Evolutionary conservation across 1,140 invertebrate species (phyloP), one percentile per base, ranked within the genome.

Genomic region (Macrosteles quadrilineatus): DNA sequence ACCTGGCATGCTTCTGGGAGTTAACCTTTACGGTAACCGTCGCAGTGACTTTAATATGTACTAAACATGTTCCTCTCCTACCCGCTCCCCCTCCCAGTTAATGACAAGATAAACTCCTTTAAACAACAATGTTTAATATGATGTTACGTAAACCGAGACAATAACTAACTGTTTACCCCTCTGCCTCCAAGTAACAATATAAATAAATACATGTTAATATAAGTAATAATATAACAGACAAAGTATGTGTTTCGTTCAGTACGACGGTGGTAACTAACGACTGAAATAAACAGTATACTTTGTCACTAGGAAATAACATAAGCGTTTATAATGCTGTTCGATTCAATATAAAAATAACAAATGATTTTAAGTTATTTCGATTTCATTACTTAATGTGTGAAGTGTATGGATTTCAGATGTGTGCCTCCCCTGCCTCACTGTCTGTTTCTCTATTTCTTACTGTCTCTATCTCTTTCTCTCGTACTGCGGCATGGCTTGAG

Each of bases 111-210:
- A 66, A 66, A 66, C 29, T 11, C 32, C 36, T 64, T 23, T 45
- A 66, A 66, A 66, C 32, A 66, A 64, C 12, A 66, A 45, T 29
- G 21, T 50, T 11, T 19, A 50, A 50, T 50, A 59, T 59, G 6
- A 29, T 6, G 21, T 6, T 2, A 25, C 55, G 55, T 59, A 59
- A 59, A 59, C 55, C 55, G 55, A 36, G 30, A 31, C 23, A 64
- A 62, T 55, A 67, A 72, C 47, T 59, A 67, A 45, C 29, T 75
- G 64, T 74, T 65, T 73, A 76, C 78, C 80, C 78, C 78, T 80
- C 79, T 81, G 80, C 78, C 77, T 80, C 80, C 80, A 81, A 81
- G 80, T 81, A 81, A 80, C 79, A 57, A 45, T 47, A 59, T 69
- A 69, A 69, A 65, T 45, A 69, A 74, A 70, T 67, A 66, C 19